Base-by-base conservation (phyloP, 2,797 vertebrate species). In the Siniperca undulata region DNA sequence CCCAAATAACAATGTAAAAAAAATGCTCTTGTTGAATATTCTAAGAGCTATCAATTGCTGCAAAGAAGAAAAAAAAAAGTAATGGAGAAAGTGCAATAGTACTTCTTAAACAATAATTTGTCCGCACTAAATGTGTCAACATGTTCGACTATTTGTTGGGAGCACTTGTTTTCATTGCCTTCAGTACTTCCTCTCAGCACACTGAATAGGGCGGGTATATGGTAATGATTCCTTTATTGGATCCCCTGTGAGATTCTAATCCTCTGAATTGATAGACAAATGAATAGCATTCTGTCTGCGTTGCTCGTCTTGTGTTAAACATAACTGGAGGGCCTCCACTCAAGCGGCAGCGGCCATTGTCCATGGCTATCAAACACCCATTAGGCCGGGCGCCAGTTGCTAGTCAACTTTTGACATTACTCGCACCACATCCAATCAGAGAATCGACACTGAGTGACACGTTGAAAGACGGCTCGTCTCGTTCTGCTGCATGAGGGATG, bases 341-440 rank as follows among this genome's bases (percentile, higher is more conserved):
- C 81, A 91, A 90, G 86, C 88, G 76, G 77, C 88, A 84, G 81
- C 66, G 66, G 64, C 73, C 75, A 86, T 95, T 94, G 90, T 94
- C 69, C 77, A 36, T 58, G 17, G 81, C 94, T 88, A 94, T 95
- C 90, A 94, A 95, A 95, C 90, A 88, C 82, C 86, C 94, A 92
- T 95, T 95, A 95, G 93, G 93, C 93, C 1, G 12, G n/a, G 16
- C 3, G 93, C 94, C 95, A 96, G 82, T 82, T 71, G 86, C 84
- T 86, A 91, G 93, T 94, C 94, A 91, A 93, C 93, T 92, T 92
- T 84, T 94, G 92, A 95, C 93, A 86, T 84, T 22, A 30, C 81
- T 90, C 75, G 68, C 84, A 87, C 83, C 80, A 80, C 90, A 81
- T 86, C 89, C 84, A 40, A 83, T 92, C 69, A 38, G 83, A 85